These are phyloP conservation scores for Asarcornis scutulata DNA, from an alignment of 2,113 vertebrate genomes.

Conservation along the genomic window DNA sequence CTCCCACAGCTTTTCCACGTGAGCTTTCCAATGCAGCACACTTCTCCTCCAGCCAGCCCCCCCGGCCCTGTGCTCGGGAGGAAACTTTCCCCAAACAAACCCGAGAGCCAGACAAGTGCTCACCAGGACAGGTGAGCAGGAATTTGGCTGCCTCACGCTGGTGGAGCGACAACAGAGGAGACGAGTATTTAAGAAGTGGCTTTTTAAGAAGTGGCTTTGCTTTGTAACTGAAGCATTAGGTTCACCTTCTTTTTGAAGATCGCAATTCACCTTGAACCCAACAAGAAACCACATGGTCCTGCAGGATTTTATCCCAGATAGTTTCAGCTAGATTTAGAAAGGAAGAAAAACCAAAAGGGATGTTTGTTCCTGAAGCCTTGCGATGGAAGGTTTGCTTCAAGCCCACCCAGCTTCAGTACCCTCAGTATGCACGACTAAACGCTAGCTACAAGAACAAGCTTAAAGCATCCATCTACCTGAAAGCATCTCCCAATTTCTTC, in stretches of 20 bases:
- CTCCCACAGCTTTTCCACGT: background rate
- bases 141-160: background rate
- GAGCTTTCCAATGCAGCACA: background rate
- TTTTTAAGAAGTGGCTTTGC: background rate
- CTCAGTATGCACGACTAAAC: background rate
- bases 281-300: background rate
- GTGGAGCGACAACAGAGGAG: background rate
- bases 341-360: background rate
- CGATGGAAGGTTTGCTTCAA: background rate
- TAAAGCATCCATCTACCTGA: background rate
- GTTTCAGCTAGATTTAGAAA: background rate
- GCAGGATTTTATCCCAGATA: background rate
- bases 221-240: background rate
- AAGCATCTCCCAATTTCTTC: background rate
- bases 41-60: background rate
- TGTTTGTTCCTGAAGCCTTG: background rate
- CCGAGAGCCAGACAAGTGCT: background rate
- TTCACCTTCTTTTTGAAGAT: background rate
- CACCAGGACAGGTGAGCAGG: background rate
- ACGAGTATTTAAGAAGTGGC: background rate
- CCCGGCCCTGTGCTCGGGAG: background rate
- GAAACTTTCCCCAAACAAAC: background rate
- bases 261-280: background rate
- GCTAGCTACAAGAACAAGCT: background rate
- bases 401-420: background rate